phyloP scores from a whole-genome alignment of 2,888 invertebrate genomes.

The Palloptera scutellata region DNA sequence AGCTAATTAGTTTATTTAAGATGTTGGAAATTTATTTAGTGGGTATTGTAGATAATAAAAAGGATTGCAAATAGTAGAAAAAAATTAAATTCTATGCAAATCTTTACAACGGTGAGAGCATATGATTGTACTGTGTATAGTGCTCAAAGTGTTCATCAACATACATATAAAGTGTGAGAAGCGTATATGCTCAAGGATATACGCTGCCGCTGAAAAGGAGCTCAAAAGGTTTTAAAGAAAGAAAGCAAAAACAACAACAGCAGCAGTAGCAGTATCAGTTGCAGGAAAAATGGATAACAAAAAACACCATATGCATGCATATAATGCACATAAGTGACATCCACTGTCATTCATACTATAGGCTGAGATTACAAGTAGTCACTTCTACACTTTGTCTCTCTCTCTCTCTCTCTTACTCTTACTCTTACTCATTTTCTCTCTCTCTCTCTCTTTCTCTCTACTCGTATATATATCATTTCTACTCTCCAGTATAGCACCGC shows the following conservation, averaged over 20 bases:
- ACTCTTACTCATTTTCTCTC: too few relatives aligned
- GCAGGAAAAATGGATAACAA: background rate
- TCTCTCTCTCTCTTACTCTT: too few relatives aligned
- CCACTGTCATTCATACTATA: too few relatives aligned
- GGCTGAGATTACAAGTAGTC: too few relatives aligned
- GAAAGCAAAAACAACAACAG: conserved; percentile 1
- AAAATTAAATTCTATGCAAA: background rate
- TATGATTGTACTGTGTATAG: too few relatives aligned
- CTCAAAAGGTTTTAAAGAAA: conserved; percentile 24
- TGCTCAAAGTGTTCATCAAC: too few relatives aligned
- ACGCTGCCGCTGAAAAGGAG: conserved; percentile 16
- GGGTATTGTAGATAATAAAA: conserved; percentile 18
- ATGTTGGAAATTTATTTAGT: conserved; percentile 43
- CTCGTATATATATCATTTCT: too few relatives aligned
- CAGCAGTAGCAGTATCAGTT: too few relatives aligned
- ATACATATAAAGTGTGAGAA: background rate
- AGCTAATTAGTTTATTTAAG: conserved; percentile 51
- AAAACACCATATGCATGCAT: background rate
- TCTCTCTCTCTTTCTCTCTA: too few relatives aligned
- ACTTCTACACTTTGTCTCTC: too few relatives aligned
- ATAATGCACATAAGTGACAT: background rate
- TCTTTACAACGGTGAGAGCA: background rate
- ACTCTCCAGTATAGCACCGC: too few relatives aligned
- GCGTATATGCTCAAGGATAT: conserved; percentile 28
- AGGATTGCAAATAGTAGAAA: conserved; percentile 37